Percentiles rank a stretch among this genome's conserved stretches.
Conservation (phyloP, 2,888 invertebrate species). For the Drosophila histrio region DNA sequence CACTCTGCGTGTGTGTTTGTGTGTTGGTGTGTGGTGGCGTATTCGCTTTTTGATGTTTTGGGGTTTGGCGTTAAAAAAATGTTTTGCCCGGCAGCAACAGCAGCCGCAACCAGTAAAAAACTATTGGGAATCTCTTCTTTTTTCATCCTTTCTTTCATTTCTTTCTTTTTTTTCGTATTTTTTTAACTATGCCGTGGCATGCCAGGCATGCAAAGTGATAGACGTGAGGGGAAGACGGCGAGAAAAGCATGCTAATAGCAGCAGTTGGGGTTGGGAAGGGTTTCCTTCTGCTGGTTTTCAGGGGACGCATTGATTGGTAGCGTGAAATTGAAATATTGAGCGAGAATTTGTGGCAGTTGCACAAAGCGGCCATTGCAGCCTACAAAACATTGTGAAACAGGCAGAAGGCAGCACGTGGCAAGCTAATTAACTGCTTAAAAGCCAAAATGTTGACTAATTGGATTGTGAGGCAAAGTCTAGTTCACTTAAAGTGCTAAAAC, state of each 20-base stretch:
- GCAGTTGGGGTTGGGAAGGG: not conserved
- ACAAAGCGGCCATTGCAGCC: constrained; percentile 2
- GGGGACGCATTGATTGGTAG: constrained; percentile 69
- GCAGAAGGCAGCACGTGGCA: constrained; percentile 38
- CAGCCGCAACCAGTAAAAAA: constrained; percentile 56
- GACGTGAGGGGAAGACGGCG: not conserved
- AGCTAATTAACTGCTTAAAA: constrained; percentile 57
- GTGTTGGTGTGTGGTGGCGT: constrained; percentile 43
- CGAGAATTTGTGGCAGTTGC: constrained; percentile 55
- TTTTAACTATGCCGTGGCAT: constrained; percentile 49
- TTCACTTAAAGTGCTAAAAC: constrained; percentile 8
- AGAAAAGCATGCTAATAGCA: constrained; percentile 6
- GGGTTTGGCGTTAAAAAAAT: constrained; percentile 71
- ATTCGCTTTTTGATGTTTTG: constrained; percentile 76
- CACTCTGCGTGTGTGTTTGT: constrained; percentile 24
- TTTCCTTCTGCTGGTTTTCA: constrained; percentile 34
- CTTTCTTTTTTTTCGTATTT: constrained; percentile 26
- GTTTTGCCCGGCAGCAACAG: constrained; percentile 60
- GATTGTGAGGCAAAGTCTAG: constrained; percentile 36
- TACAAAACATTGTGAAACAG: constrained; percentile 1
- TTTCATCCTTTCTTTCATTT: constrained; percentile 28
- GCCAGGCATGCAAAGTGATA: constrained; percentile 44
- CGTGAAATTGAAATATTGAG: constrained; percentile 74
- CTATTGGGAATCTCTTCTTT: constrained; percentile 66
- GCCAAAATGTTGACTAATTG: constrained; percentile 57